phyloP scores from a whole-genome alignment of 2,797 vertebrate species.

The Platalea minor region DNA sequence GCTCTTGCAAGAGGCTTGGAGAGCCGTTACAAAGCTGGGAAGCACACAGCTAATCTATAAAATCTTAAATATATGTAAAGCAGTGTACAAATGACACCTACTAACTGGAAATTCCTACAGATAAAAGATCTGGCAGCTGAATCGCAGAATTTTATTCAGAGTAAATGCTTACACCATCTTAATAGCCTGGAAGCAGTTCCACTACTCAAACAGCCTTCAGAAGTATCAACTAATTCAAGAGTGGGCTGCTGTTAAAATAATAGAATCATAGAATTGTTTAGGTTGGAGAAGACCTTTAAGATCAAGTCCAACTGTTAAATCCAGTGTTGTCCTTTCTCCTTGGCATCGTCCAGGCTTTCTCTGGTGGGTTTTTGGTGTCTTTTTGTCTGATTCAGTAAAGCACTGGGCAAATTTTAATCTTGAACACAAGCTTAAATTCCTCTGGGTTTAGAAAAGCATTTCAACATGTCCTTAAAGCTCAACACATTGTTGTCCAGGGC shows the following conservation, averaged over 20 bases:
- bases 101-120: constrained; percentile 4
- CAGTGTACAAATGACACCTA: constrained; percentile 34
- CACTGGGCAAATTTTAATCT: background rate
- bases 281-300: too few species aligned
- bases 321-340: background rate
- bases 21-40: constrained; percentile 31
- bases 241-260: background rate
- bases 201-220: background rate
- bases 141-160: constrained; percentile 16
- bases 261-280: background rate
- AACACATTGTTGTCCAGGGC: accelerated
- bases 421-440: background rate
- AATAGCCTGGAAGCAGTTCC: background rate
- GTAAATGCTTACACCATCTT: constrained; percentile 16
- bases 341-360: background rate
- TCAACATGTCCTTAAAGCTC: background rate
- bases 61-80: constrained; percentile 13
- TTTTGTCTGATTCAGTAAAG: background rate
- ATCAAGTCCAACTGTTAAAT: background rate
- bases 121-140: constrained; percentile 35
- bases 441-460: background rate
- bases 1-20: background rate
- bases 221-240: background rate
- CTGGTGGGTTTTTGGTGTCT: background rate
- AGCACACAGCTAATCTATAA: constrained; percentile 11